Evolutionary conservation across 2,113 vertebrate genomes (phyloP).

Genomic region (Geococcyx californianus): DNA sequence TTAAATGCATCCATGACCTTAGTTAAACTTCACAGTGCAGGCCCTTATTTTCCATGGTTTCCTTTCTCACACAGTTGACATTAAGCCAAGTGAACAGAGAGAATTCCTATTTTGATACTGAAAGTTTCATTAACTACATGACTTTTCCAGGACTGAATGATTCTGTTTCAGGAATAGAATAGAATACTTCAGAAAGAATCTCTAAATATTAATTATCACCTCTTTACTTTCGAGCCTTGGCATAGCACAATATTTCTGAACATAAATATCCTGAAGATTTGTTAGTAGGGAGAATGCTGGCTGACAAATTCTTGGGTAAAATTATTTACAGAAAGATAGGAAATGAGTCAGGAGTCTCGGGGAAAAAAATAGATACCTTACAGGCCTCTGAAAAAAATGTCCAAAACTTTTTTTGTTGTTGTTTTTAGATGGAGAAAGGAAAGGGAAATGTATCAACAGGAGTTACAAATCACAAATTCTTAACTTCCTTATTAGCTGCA

Average conservation of each 20-base stretch:
- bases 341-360: conserved; percentile 59
- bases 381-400: conserved; percentile 26
- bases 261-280: conserved; percentile 4
- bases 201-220: not conserved
- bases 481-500: conserved; percentile 57
- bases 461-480: conserved; percentile 62
- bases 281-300: not conserved
- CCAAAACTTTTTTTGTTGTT: not conserved
- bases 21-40: conserved; percentile 20
- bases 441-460: conserved; percentile 53
- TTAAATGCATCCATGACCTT: conserved; percentile 1
- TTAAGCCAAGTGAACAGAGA: not conserved
- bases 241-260: not conserved
- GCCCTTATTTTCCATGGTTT: not conserved
- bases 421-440: conserved; percentile 32
- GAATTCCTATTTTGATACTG: not conserved
- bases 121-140: not conserved
- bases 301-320: conserved; percentile 47
- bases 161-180: not conserved
- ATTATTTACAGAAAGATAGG: conserved; percentile 62
- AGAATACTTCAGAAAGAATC: not conserved
- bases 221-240: not conserved
- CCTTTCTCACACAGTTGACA: not conserved
- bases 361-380: conserved; percentile 48
- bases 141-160: not conserved